Conservation (phyloP, 2,888 invertebrate species). For the Idaea aversata region DNA sequence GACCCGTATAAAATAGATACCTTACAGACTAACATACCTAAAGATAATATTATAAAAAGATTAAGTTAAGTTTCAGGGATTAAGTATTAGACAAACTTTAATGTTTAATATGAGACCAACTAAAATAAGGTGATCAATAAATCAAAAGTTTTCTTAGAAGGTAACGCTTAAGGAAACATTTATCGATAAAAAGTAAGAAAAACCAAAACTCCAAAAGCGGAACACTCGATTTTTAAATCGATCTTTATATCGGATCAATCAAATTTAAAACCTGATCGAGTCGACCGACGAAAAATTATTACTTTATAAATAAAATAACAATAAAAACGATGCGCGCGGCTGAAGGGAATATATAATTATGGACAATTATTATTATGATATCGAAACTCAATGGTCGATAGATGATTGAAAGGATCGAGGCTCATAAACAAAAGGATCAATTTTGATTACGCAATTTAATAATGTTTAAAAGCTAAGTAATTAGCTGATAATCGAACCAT, state of each 20-base stretch:
- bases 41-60: no score
- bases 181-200: constrained; percentile 67
- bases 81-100: constrained; percentile 19
- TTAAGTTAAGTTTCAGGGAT: no score
- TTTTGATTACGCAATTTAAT: constrained; percentile 76
- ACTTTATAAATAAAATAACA: constrained; percentile 81
- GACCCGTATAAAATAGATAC: no score
- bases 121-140: constrained; percentile 38
- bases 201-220: constrained; percentile 59
- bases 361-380: constrained; percentile 80
- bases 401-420: constrained; percentile 79
- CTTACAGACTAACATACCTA: no score
- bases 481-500: constrained; percentile 60
- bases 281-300: constrained; percentile 75
- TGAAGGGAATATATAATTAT: constrained; percentile 79
- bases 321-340: constrained; percentile 76
- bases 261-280: constrained; percentile 78
- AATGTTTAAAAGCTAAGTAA: constrained; percentile 58
- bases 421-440: constrained; percentile 78
- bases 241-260: constrained; percentile 80
- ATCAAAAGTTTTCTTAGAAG: constrained; percentile 59
- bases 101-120: constrained; percentile 27
- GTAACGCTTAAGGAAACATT: constrained; percentile 61
- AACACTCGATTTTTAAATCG: constrained; percentile 76
- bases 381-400: constrained; percentile 77